phyloP scores from a whole-genome alignment of 35 echinoderm and acorn worm species.

The Ophioderma brevispina region DNA sequence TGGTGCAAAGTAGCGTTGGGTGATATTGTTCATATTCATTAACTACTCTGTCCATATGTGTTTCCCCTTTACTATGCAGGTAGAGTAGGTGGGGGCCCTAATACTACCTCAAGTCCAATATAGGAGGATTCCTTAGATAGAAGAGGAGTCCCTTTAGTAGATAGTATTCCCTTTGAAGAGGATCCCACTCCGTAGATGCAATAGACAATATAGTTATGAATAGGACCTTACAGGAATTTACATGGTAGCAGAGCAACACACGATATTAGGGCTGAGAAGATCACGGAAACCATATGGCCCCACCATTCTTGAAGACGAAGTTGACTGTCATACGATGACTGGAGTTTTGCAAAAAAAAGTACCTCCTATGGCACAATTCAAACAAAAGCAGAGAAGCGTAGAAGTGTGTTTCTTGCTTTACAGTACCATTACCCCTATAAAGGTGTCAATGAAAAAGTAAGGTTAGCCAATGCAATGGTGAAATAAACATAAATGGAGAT shows the following conservation, averaged over 20 bases:
- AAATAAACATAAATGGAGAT: constrained; percentile 19
- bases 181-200: too few species aligned
- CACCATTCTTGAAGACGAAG: constrained; percentile 27
- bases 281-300: not conserved
- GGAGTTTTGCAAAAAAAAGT: constrained; percentile 31
- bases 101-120: too few species aligned
- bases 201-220: too few species aligned
- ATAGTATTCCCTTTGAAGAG: too few species aligned
- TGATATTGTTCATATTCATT: too few species aligned
- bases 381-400: constrained; percentile 24
- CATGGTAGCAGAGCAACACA: not conserved
- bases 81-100: too few species aligned
- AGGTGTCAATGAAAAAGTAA: constrained; percentile 26
- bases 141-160: too few species aligned
- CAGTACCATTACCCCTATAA: not conserved
- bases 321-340: constrained; percentile 11
- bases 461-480: constrained; percentile 31
- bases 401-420: constrained; percentile 21
- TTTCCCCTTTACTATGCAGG: too few species aligned
- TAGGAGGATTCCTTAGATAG: too few species aligned
- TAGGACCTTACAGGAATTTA: not conserved
- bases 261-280: not conserved
- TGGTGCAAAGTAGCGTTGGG: too few species aligned
- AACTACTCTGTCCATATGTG: too few species aligned
- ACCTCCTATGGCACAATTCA: not conserved